phyloP scores from a whole-genome alignment of 2,113 vertebrate genomes.

The Grallaria varia region DNA sequence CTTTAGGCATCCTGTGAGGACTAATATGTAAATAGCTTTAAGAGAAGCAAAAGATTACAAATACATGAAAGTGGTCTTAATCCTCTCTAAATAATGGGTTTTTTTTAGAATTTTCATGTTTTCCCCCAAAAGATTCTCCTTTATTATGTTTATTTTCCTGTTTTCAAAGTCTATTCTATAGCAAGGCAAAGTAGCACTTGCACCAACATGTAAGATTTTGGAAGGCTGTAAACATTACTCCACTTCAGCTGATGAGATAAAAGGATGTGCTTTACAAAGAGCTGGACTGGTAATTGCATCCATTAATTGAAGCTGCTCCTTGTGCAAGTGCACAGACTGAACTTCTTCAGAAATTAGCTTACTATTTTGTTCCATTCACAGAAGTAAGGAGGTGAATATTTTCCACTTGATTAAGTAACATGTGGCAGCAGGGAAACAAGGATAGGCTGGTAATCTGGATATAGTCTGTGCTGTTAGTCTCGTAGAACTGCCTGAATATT shows the following conservation, averaged over 20 bases:
- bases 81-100: background rate
- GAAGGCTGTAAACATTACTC: background rate
- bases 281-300: background rate
- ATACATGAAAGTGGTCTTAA: background rate
- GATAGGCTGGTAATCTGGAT: background rate
- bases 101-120: background rate
- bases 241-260: conserved; percentile 1
- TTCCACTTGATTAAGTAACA: background rate
- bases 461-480: background rate
- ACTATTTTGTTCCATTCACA: background rate
- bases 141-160: background rate
- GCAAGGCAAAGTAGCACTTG: background rate
- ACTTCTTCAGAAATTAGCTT: background rate
- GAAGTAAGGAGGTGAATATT: background rate
- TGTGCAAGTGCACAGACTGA: background rate
- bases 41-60: background rate
- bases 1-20: background rate
- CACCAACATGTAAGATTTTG: background rate
- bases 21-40: background rate
- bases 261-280: background rate
- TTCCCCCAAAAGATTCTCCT: background rate
- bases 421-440: background rate
- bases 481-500: background rate
- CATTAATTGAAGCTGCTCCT: background rate
- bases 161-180: background rate